Evolutionary conservation across 2,888 invertebrate genomes (phyloP).

Genomic region (Microplitis manilae): DNA sequence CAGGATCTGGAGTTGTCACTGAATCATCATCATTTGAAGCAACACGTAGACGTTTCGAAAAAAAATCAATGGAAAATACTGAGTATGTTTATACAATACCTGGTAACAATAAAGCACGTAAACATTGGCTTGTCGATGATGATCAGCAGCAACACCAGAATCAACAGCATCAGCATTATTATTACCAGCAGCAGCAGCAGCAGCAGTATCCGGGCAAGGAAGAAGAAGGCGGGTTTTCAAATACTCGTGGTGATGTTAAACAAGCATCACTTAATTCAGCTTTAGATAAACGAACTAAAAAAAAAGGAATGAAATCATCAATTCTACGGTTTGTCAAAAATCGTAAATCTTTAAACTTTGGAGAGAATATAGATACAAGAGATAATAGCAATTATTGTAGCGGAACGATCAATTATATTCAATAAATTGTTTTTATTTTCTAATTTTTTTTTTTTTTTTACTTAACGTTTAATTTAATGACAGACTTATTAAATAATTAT

Average conservation of each 20-base stretch:
- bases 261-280: conserved; percentile 85
- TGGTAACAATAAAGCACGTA: conserved; percentile 75
- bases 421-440: conserved; percentile 56
- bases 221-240: conserved; percentile 77
- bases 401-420: conserved; percentile 70
- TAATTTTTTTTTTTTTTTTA: neutral
- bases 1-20: conserved; percentile 1
- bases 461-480: neutral
- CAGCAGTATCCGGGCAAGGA: conserved; percentile 56
- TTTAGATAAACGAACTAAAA: conserved; percentile 67
- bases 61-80: conserved; percentile 57
- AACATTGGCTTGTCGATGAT: conserved; percentile 87
- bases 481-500: conserved; percentile 7
- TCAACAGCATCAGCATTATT: conserved; percentile 52
- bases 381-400: conserved; percentile 69
- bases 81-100: conserved; percentile 68
- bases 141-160: conserved; percentile 65
- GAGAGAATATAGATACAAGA: conserved; percentile 66
- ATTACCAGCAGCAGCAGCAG: conserved; percentile 51
- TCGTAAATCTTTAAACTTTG: conserved; percentile 69
- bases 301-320: conserved; percentile 66
- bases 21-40: conserved; percentile 53
- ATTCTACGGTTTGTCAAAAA: conserved; percentile 69
- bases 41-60: conserved; percentile 56
- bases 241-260: conserved; percentile 79